These are phyloP conservation scores for Uromys caudimaculatus DNA, from an alignment of 2,797 vertebrate species.

Conservation along the genomic window DNA sequence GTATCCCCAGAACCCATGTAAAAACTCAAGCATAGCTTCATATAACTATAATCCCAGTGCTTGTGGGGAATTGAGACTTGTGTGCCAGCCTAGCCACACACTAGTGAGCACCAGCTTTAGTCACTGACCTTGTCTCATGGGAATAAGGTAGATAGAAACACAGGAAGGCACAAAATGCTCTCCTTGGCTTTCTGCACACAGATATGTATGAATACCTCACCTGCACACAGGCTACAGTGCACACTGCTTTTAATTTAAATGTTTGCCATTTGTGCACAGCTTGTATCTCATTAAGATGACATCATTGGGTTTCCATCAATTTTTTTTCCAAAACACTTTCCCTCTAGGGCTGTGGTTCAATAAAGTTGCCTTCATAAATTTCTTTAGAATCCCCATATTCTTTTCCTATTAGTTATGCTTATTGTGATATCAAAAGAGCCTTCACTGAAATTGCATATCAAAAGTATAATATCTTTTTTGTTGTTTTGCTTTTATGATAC, in stretches of 20 bases:
- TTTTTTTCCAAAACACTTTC: not conserved
- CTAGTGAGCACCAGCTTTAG: not conserved
- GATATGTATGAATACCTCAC: not conserved
- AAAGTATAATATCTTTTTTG: not conserved
- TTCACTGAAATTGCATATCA: not conserved
- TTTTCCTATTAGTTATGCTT: not conserved
- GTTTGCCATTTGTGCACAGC: not conserved
- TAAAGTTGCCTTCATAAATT: not conserved
- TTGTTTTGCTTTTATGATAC: not conserved
- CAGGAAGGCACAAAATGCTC: not conserved
- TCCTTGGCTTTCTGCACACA: not conserved
- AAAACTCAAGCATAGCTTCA: not conserved
- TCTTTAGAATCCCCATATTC: not conserved
- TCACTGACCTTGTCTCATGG: not conserved
- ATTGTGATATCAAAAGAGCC: not conserved
- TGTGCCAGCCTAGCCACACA: not conserved
- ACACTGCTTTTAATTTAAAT: constrained; percentile 5
- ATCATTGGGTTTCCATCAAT: not conserved
- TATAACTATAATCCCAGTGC: not conserved
- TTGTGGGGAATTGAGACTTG: not conserved
- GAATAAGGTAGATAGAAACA: not conserved
- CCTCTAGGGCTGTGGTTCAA: not conserved
- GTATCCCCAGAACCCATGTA: not conserved
- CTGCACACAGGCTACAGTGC: not conserved
- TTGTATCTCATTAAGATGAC: not conserved